These are phyloP conservation scores for Eudorcas thomsonii DNA, from an alignment of 2,113 vertebrate species.

Conservation along the genomic window DNA sequence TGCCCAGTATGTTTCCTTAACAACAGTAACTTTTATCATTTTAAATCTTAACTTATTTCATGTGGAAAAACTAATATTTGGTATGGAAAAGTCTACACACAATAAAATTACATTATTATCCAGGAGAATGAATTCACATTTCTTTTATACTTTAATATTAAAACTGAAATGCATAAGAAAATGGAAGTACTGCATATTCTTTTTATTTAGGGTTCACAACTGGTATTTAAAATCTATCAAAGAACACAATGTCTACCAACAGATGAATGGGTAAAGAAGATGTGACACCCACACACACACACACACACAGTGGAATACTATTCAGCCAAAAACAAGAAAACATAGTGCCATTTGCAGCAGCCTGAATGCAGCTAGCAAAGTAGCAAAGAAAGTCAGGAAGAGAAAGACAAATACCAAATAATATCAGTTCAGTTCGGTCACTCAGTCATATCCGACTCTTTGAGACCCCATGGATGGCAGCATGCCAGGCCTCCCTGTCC, in stretches of 20 bases:
- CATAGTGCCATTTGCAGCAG: background rate
- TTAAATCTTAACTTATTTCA: constrained; percentile 40
- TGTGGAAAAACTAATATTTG: constrained; percentile 22
- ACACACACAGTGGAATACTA: background rate
- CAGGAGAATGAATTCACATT: background rate
- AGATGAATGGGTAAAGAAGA: background rate
- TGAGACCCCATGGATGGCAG: accelerated
- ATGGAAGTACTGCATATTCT: background rate
- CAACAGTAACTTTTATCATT: constrained; percentile 5
- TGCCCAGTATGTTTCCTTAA: background rate
- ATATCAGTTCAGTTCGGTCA: background rate
- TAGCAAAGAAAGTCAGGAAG: background rate
- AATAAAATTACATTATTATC: constrained; percentile 55
- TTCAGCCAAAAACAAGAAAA: background rate
- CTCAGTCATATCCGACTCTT: background rate
- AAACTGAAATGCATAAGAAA: constrained; percentile 15
- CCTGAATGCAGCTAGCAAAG: background rate
- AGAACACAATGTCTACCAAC: background rate
- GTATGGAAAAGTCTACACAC: constrained; percentile 8
- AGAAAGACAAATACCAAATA: background rate
- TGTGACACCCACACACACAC: background rate
- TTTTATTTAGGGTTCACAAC: background rate
- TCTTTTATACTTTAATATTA: constrained; percentile 13
- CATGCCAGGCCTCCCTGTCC: background rate
- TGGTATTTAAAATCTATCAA: constrained; percentile 5